These are phyloP conservation scores for Holothuria leucospilota DNA, from an alignment of 53 echinoderm and acorn worm species.

Conservation along the genomic window DNA sequence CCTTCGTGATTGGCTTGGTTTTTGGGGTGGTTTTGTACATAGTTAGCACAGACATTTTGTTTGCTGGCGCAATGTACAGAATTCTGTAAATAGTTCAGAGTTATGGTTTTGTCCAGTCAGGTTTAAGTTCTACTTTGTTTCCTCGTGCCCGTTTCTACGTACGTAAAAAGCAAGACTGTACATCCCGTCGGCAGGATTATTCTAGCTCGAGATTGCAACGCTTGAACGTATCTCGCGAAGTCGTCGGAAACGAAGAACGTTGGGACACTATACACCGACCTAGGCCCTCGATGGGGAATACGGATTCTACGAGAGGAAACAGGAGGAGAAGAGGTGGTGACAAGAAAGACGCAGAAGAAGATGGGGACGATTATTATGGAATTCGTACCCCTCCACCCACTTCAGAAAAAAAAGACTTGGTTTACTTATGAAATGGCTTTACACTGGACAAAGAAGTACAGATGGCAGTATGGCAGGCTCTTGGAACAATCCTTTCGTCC, in stretches of 20 bases:
- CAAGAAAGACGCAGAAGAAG: neutral
- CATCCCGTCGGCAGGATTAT: neutral
- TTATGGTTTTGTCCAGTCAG: no score
- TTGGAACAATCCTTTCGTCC: neutral
- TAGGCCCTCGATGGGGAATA: neutral
- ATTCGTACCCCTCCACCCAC: neutral
- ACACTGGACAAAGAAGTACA: neutral
- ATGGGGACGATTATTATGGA: neutral
- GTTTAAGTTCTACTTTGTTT: no score
- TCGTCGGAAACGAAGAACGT: slow-evolving; percentile 12
- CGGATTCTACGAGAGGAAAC: no score
- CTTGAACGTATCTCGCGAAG: neutral
- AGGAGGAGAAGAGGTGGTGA: no score
- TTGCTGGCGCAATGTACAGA: no score
- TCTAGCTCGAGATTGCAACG: neutral
- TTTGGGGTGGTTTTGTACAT: no score
- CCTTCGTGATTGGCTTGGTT: no score
- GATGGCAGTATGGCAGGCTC: neutral
- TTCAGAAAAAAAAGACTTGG: neutral
- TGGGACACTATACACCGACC: neutral
- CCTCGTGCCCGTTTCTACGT: no score
- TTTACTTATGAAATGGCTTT: neutral
- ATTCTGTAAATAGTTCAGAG: no score
- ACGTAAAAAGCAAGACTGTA: no score
- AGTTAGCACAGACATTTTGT: no score